Conservation (phyloP, 2,113 vertebrate genomes). For the Dipodomys spectabilis region DNA sequence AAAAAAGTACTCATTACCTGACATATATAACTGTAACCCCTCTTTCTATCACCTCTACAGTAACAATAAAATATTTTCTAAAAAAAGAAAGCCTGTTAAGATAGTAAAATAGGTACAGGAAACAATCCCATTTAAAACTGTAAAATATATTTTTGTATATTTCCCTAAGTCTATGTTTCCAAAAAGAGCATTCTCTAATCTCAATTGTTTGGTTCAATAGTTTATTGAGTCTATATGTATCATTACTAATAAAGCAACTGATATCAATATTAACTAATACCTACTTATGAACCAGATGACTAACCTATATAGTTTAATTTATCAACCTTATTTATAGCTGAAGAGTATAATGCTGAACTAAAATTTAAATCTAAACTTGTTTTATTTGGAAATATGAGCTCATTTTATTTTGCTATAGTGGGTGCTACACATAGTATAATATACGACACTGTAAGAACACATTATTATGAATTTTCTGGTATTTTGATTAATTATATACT, state of each 20-base stretch:
- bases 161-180: background rate
- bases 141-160: background rate
- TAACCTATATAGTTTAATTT: constrained; percentile 23
- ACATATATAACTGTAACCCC: too few species aligned
- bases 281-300: background rate
- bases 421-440: background rate
- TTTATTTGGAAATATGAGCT: background rate
- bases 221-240: background rate
- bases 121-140: constrained; percentile 15
- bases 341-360: background rate
- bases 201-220: background rate
- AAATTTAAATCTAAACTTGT: background rate
- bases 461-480: constrained; percentile 33
- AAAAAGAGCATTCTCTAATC: background rate
- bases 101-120: background rate
- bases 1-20: too few species aligned
- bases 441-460: background rate
- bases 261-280: background rate
- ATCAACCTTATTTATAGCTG: background rate
- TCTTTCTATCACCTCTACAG: too few species aligned
- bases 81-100: background rate
- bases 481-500: background rate
- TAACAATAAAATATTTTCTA: too few species aligned
- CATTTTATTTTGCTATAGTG: constrained; percentile 13
- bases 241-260: background rate